phyloP scores from a whole-genome alignment of 2,888 invertebrate species.

The Phoenoteleia sp. region DNA sequence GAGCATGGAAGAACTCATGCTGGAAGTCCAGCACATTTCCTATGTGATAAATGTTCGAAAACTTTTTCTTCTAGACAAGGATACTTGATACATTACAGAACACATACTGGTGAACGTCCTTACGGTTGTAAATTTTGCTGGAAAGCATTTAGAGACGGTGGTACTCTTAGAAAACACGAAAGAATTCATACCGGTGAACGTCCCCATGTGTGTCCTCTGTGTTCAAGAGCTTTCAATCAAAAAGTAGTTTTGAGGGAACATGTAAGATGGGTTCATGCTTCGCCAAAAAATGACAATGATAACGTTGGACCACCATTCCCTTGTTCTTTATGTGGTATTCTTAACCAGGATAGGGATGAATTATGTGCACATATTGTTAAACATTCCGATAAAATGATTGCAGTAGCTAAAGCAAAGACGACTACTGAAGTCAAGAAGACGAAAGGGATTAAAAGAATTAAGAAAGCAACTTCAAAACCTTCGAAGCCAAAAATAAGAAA shows the following conservation, averaged over 20 bases:
- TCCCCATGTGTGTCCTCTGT: slow-evolving; percentile 87
- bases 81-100: slow-evolving; percentile 87
- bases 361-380: slow-evolving; percentile 88
- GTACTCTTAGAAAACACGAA: slow-evolving; percentile 87
- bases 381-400: slow-evolving; percentile 87
- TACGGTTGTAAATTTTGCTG: slow-evolving; percentile 87
- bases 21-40: slow-evolving; percentile 86
- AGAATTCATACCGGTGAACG: slow-evolving; percentile 88
- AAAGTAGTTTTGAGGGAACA: slow-evolving; percentile 88
- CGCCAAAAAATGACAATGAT: slow-evolving; percentile 85
- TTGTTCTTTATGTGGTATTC: slow-evolving; percentile 86
- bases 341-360: slow-evolving; percentile 87
- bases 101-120: slow-evolving; percentile 87
- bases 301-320: slow-evolving; percentile 84
- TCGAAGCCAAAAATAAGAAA: neutral
- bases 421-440: slow-evolving; percentile 76
- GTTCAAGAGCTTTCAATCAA: slow-evolving; percentile 88
- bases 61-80: slow-evolving; percentile 87
- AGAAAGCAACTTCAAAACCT: slow-evolving; percentile 41
- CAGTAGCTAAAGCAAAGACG: slow-evolving; percentile 85
- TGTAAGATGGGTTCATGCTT: slow-evolving; percentile 87
- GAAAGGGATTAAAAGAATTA: slow-evolving; percentile 76
- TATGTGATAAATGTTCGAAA: slow-evolving; percentile 87
- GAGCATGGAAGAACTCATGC: slow-evolving; percentile 86
- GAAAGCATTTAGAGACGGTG: slow-evolving; percentile 88